Conservation (phyloP, 2,113 vertebrate genomes). For the Maccullochella peelii region DNA sequence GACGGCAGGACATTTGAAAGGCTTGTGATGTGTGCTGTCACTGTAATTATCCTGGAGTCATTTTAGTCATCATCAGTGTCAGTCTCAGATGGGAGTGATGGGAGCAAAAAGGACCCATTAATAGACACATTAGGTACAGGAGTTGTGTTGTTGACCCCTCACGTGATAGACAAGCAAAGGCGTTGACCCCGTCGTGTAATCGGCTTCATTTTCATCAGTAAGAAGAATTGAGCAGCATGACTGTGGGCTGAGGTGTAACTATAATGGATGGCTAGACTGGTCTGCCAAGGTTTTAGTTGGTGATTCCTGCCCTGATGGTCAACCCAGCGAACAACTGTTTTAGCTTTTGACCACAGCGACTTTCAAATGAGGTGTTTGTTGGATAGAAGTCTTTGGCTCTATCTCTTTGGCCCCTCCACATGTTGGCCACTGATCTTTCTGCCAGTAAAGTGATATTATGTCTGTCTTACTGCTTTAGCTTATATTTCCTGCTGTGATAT, state of each 20-base stretch:
- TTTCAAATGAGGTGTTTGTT: not conserved
- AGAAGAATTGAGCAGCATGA: not conserved
- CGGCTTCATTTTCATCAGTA: not conserved
- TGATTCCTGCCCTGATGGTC: not conserved
- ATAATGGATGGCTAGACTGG: too few relatives aligned
- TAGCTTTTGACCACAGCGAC: too few relatives aligned
- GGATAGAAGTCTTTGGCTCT: not conserved
- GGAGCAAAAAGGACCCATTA: not conserved
- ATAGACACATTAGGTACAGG: not conserved
- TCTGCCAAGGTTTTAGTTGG: not conserved
- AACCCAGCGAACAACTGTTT: not conserved
- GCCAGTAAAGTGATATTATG: not conserved
- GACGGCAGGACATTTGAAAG: not conserved
- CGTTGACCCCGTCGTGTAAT: not conserved
- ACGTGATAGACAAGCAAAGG: not conserved
- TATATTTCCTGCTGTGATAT: not conserved
- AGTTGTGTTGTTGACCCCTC: not conserved
- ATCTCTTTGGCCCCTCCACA: not conserved
- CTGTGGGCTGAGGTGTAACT: not conserved
- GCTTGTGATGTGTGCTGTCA: not conserved
- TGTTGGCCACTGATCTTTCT: not conserved
- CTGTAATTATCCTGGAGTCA: not conserved
- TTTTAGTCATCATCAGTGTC: too few relatives aligned
- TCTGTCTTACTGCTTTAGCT: not conserved
- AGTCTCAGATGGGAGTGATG: too few relatives aligned